Conservation (phyloP, 2,888 invertebrate genomes). For the Lepidocyrtoides sp. region DNA sequence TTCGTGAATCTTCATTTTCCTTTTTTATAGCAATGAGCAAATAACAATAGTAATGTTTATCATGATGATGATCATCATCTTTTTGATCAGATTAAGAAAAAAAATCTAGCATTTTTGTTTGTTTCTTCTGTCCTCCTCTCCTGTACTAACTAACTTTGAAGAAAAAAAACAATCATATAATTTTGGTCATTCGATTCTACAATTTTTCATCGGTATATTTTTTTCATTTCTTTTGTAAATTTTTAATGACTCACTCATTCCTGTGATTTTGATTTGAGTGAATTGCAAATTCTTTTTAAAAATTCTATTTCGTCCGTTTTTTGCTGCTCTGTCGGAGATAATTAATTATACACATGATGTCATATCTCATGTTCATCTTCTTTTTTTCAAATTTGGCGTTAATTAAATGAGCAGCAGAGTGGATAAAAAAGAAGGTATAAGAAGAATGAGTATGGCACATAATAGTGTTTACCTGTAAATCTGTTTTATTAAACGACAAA, state of each 20-base stretch:
- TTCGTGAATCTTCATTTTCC: constrained; percentile 49
- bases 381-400: constrained; percentile 29
- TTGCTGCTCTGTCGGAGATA: constrained; percentile 20
- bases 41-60: constrained; percentile 28
- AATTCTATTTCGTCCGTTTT: neutral
- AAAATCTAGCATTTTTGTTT: constrained; percentile 2
- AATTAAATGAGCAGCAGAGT: constrained; percentile 10
- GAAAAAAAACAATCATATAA: neutral
- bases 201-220: constrained; percentile 1
- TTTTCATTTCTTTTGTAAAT: neutral
- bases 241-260: constrained; percentile 41
- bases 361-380: constrained; percentile 36
- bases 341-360: constrained; percentile 60
- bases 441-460: neutral
- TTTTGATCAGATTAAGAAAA: constrained; percentile 5
- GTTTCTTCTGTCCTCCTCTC: neutral
- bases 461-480: neutral
- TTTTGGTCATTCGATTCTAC: constrained; percentile 21
- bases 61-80: constrained; percentile 24
- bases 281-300: constrained; percentile 35
- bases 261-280: constrained; percentile 27
- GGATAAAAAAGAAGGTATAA: neutral
- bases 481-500: constrained; percentile 17
- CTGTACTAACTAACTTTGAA: neutral
- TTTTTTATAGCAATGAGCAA: constrained; percentile 42